Evolutionary conservation across 2,888 invertebrate species (phyloP), one percentile per base, ranked within the genome.

Genomic region (Trichacis sp.): DNA sequence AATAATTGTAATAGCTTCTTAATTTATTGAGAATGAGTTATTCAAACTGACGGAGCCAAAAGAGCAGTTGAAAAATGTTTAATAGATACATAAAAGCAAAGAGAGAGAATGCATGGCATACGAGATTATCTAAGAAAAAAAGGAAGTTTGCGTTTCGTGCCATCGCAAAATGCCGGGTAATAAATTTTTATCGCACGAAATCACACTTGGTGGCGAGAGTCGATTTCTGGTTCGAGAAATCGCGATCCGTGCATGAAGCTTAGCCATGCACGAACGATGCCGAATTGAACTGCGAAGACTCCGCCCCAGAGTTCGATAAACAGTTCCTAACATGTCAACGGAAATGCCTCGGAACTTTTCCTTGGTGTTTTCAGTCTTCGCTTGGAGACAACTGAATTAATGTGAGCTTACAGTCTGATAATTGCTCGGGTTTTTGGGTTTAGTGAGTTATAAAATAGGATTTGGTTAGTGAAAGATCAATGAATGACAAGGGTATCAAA

Each of bases 211-310:
- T 42, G 15, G 36, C 11, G 36, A 36, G 14, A 36, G 36, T 15
- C n/a, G n/a, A 42, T 42, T 42, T 14, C 14, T 15, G 42, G 42
- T 14, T 15, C 14, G n/a, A 15, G 14, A 15, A 42, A 15, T 42
- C 18, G 42, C 42, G 8, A 18, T 42, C n/a, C 42, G 18, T 14
- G 42, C 42, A 42, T 42, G 17, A 42, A 42, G 42, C 14, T 42
- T 14, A 42, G 6, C 42, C 42, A 42, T 42, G 42, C 42, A 15
- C 18, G 17, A 42, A 42, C 42, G 14, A 42, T 12, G 18, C 17
- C 8, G 17, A 42, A 42, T 18, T 15, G 11, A 42, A 18, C n/a
- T 11, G 14, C 2, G 14, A 12, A 36, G 2, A 36, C 3, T 36
- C 36, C 14, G 14, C 18, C 6, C 3, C 42, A 14, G 6, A 17